Evolutionary conservation across 1,140 invertebrate genomes (phyloP), one percentile per base, ranked within the genome.

Genomic region (Plutomurus gul): DNA sequence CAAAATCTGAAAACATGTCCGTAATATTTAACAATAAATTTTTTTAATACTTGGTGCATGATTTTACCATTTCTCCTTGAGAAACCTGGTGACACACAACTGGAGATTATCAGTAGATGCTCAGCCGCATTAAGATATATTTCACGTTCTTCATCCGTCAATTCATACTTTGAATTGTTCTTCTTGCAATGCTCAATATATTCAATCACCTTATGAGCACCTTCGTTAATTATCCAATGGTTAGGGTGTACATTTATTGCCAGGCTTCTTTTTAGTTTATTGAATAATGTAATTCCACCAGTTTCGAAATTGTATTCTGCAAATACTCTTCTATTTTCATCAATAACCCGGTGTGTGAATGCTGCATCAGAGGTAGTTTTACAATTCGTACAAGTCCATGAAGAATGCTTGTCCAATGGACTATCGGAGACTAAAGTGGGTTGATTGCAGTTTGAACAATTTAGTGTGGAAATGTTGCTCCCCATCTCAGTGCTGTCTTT

Each of bases 401-500:
- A 5, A 65, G 27, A 11, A 65, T 33, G 13, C 18, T 65, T 16
- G 18, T 65, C 3, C 27, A 65, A 30, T 3, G 56, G 56, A 36
- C 20, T 65, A 1, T 11, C 20, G 30, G 56, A 33, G 1, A 16
- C 36, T 13, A 65, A 13, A 65, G 11, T n/a, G 6, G 56, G 3
- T 13, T 27, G 4, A n/a, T 16, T 39, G 30, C 79, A 80, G 10
- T 27, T 51, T 16, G 36, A 1, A 33, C 79, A 80, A 39, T 33
- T 49, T 4, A 80, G 13, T 22, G 65, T 75, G 3, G 74, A 76
- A 16, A 46, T 76, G 36, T 46, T 47, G 73, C 74, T 72, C 4
- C 22, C 11, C 13, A 80, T 36, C 36, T 80, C 79, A 13, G 75
- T 76, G 7, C 18, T 60, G 40, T 80, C 79, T 37, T 30, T 6